Conservation (phyloP, 2,797 vertebrate genomes). For the Tadarida brasiliensis region DNA sequence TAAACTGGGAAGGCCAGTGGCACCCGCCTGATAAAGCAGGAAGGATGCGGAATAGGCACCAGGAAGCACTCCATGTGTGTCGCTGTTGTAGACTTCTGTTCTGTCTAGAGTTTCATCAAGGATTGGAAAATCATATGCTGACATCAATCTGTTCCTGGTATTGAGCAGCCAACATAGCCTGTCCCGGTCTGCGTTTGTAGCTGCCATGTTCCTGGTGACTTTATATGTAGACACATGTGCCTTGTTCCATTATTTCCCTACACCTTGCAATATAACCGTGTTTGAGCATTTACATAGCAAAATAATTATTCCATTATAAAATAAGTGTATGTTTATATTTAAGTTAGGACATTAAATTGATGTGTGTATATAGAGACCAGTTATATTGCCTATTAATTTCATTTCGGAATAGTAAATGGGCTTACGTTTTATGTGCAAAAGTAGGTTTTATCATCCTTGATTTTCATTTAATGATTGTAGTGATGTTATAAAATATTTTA, state of each 20-base stretch:
- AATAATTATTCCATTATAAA: background rate
- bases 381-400: background rate
- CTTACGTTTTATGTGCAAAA: background rate
- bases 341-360: background rate
- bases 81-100: background rate
- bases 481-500: background rate
- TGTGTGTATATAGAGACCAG: background rate
- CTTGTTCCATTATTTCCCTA: background rate
- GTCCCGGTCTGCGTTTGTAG: background rate
- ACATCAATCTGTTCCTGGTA: background rate
- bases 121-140: background rate
- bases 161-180: background rate
- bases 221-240: background rate
- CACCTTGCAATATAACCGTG: background rate
- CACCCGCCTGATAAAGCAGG: background rate
- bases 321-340: background rate
- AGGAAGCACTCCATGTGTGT: background rate
- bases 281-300: background rate
- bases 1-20: rapidly evolving
- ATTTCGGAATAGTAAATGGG: background rate
- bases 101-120: background rate
- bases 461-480: background rate
- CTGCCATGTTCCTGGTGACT: background rate
- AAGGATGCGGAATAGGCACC: background rate
- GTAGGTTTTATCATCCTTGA: background rate